Percentiles rank a stretch among this genome's conserved stretches.
Conservation (phyloP, 2,797 vertebrate species). For the Chrysocyon brachyurus region DNA sequence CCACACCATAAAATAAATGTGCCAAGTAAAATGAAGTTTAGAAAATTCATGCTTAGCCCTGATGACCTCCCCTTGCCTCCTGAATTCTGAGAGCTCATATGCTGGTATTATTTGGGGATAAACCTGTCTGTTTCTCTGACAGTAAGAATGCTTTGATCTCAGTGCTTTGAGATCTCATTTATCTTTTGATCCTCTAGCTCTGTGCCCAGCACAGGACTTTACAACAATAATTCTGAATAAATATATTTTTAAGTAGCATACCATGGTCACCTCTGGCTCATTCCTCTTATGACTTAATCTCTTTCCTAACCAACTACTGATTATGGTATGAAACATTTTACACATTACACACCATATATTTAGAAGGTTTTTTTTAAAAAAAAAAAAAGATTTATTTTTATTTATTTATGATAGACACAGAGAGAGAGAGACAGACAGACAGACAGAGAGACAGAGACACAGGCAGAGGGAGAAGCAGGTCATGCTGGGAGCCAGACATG, state of each 20-base stretch:
- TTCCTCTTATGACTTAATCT: conserved; percentile 9
- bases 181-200: not conserved
- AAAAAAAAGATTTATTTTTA: no score
- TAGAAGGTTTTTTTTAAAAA: not conserved
- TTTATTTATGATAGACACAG: no score
- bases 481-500: no score
- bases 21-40: not conserved
- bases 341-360: not conserved
- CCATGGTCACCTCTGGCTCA: not conserved
- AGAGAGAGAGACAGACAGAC: no score
- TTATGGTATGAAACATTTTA: not conserved
- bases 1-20: not conserved
- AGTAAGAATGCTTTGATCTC: not conserved
- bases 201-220: not conserved
- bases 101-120: not conserved
- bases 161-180: not conserved
- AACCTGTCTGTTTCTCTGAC: not conserved
- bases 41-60: not conserved
- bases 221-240: not conserved
- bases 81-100: not conserved
- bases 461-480: no score
- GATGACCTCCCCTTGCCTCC: not conserved
- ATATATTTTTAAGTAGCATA: no score
- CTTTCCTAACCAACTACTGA: not conserved
- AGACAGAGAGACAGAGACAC: no score